phyloP scores from a whole-genome alignment of 2,888 invertebrate genomes.

The Sussaba pulchella region DNA sequence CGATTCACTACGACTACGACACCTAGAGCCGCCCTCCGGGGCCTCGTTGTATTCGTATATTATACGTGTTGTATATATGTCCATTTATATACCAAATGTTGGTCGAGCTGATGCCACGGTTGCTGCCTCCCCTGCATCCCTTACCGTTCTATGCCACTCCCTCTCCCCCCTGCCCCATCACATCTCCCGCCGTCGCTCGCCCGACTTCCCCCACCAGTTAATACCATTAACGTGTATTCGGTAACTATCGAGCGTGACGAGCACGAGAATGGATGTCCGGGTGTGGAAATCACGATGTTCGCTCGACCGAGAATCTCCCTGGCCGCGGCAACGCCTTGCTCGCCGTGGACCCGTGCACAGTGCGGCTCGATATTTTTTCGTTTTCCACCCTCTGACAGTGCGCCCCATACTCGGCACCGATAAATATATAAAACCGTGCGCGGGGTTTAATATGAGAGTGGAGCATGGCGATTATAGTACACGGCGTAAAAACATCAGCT shows the following conservation, averaged over 20 bases:
- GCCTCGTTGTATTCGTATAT: constrained; percentile 19
- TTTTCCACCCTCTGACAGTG: constrained; percentile 49
- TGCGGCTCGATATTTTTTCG: constrained; percentile 34
- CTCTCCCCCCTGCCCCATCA: not conserved
- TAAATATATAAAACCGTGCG: not conserved
- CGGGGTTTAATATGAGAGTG: constrained; percentile 22
- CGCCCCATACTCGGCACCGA: constrained; percentile 17
- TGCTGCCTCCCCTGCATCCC: constrained; percentile 43
- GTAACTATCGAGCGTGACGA: constrained; percentile 68
- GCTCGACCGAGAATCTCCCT: constrained; percentile 61
- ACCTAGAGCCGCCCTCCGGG: constrained; percentile 38
- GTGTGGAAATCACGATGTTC: constrained; percentile 64
- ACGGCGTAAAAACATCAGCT: constrained; percentile 13
- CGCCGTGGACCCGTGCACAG: constrained; percentile 14
- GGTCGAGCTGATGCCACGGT: constrained; percentile 9
- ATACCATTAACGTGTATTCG: constrained; percentile 72
- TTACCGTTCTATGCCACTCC: constrained; percentile 48
- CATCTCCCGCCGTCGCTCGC: constrained; percentile 43
- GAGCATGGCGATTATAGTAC: not conserved
- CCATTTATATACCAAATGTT: not conserved
- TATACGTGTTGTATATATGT: not conserved
- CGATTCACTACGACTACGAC: constrained; percentile 32
- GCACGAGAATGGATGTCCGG: constrained; percentile 63
- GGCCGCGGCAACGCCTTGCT: constrained; percentile 5
- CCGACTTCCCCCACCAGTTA: constrained; percentile 62